Evolutionary conservation across 2,113 vertebrate species (phyloP), one percentile per base, ranked within the genome.

Genomic region (Orientallactaga bullata): DNA sequence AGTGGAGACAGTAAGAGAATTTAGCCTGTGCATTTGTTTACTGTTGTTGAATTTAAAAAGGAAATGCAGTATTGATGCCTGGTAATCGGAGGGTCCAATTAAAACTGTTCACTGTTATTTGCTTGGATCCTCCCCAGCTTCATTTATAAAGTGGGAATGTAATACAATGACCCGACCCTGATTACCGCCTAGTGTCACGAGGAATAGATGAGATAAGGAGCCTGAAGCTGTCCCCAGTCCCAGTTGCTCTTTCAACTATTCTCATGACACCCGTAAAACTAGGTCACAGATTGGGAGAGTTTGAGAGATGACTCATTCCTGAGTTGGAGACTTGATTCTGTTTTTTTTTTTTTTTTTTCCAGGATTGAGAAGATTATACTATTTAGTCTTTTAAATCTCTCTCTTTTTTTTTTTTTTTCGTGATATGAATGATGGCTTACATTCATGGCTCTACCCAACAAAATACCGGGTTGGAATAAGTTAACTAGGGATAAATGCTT

Each of bases 241-340:
- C 8, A 21, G 23, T 6, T 28, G 35, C 18, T 83, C 37, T 51
- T 37, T 20, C 24, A 80, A 66, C 13, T 37, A 3, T 35, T 30
- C 60, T 74, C 35, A 12, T 12, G 39, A 77, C 10, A 80, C 21
- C 2, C 51, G 79, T 20, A 71, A 79, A 79, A 89, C 37, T 39
- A 47, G 61, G 63, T 3, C 24, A 20, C 61, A 76, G 28, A 23
- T 83, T 89, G 58, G 77, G 66, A 88, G 10, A 51, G 18, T 89
- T 83, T 96, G 66, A 94, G 78, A 51, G n/a, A 90, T 73, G 74
- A 82, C 65, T 74, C 65, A 79, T 85, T 73, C 42, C 12, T 79
- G 10, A 30, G 73, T 12, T 66, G 60, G 78, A 88, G 35, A 78
- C 4, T 77, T 47, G 63, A 37, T 84, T 72, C 60, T 47, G 63